A percentile compares a stretch with the other conserved stretches of the same genome.
Evolutionary conservation across 2,888 invertebrate species (phyloP).

Genomic region (Heteromyza rotundicornis): DNA sequence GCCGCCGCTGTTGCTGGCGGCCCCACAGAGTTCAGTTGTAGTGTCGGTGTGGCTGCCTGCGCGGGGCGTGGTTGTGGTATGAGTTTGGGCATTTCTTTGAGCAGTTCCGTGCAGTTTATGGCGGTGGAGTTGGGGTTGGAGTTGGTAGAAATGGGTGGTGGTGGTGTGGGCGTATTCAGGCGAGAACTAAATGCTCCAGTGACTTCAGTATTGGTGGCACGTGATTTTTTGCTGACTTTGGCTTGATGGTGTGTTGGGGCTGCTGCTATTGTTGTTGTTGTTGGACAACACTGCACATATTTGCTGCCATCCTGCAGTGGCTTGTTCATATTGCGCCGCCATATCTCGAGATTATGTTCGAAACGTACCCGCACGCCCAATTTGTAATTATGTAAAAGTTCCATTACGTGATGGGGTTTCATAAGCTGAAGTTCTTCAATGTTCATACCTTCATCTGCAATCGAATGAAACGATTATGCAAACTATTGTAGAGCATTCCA

Average conservation of each 20-base stretch:
- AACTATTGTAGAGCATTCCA: no score
- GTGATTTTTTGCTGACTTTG: not conserved
- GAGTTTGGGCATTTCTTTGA: slow-evolving; percentile 11
- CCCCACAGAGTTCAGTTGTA: not conserved
- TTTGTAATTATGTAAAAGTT: slow-evolving; percentile 42
- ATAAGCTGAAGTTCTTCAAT: slow-evolving; percentile 50
- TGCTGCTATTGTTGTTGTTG: not conserved
- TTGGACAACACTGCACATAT: not conserved
- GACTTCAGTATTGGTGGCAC: not conserved
- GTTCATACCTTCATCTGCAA: slow-evolving; percentile 47
- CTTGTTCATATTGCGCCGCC: slow-evolving; percentile 49
- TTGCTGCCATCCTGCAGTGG: slow-evolving; percentile 34
- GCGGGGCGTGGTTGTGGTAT: not conserved
- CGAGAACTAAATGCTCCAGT: not conserved
- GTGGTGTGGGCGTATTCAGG: not conserved
- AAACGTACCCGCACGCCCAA: slow-evolving; percentile 53
- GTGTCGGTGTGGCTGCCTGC: not conserved
- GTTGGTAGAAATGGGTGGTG: not conserved
- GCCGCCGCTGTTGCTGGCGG: slow-evolving; percentile 13
- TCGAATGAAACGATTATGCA: no score
- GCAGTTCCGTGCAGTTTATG: not conserved
- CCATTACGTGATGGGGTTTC: slow-evolving; percentile 42
- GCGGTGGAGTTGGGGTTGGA: not conserved
- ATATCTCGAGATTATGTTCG: slow-evolving; percentile 49
- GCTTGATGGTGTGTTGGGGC: not conserved